These are phyloP conservation scores for Turritopsis rubra DNA, from an alignment of 30 jellyfish, hydroid and myxozoan genomes.

Conservation along the genomic window DNA sequence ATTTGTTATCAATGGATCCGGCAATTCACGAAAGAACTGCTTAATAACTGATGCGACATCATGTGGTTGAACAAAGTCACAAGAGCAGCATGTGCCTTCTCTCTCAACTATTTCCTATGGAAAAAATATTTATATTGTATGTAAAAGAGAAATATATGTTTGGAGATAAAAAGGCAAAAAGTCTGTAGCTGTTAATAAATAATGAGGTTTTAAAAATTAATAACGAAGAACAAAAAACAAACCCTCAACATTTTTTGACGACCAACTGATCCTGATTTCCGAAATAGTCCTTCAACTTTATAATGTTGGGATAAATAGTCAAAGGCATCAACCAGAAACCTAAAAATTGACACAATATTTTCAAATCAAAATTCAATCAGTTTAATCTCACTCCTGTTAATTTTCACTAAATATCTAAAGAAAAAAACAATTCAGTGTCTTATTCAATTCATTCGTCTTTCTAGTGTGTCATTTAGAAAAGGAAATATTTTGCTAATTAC, in stretches of 20 bases:
- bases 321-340: conserved; percentile 84
- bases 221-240: too few species aligned
- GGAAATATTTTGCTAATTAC: too few species aligned
- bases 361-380: too few species aligned
- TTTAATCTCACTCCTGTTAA: too few species aligned
- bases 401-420: too few species aligned
- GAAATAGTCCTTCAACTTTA: conserved; percentile 86
- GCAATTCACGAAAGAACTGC: conserved; percentile 88
- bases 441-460: too few species aligned
- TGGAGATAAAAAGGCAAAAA: too few species aligned
- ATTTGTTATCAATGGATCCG: conserved; percentile 76
- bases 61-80: conserved; percentile 89
- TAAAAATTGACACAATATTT: conserved; percentile 2
- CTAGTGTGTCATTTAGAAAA: too few species aligned
- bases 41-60: conserved; percentile 86
- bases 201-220: too few species aligned
- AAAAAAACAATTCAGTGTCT: too few species aligned
- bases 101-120: conserved; percentile 54
- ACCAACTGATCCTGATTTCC: conserved; percentile 96
- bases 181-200: too few species aligned
- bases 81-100: conserved; percentile 66
- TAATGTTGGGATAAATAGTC: conserved; percentile 58
- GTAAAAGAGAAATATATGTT: too few species aligned
- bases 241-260: conserved; percentile 86
- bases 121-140: background rate